These are phyloP conservation scores for Lathamus discolor DNA, from an alignment of 2,113 vertebrate genomes.

Conservation along the genomic window DNA sequence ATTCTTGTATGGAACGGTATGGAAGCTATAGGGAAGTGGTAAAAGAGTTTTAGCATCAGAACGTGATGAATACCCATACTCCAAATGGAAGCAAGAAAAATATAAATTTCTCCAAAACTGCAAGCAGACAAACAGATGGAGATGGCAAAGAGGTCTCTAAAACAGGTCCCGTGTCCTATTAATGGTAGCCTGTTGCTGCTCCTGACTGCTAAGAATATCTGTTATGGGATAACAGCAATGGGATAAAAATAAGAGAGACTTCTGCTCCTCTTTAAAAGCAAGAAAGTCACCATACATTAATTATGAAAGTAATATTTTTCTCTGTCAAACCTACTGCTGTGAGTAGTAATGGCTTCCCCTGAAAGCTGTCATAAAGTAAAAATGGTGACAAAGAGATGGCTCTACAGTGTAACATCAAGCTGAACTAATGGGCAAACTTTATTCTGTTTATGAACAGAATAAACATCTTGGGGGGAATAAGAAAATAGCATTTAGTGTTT, in stretches of 20 bases:
- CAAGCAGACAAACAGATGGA: neutral
- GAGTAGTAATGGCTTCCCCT: neutral
- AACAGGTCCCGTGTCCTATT: neutral
- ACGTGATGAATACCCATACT: accelerated
- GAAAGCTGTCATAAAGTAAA: neutral
- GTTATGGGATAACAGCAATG: accelerated
- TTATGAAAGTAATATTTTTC: neutral
- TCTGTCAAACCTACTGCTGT: neutral
- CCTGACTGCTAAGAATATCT: neutral
- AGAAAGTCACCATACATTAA: neutral
- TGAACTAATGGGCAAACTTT: neutral
- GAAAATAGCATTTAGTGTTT: neutral
- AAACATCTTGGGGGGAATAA: neutral
- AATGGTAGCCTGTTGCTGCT: neutral
- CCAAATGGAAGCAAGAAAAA: neutral
- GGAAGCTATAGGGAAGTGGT: accelerated
- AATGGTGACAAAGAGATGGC: neutral
- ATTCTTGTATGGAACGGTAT: neutral
- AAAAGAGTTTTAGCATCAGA: neutral
- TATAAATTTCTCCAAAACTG: neutral
- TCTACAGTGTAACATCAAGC: neutral
- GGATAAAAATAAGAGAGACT: neutral
- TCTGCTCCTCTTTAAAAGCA: neutral
- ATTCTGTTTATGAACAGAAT: accelerated
- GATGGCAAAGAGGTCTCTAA: neutral